Base-by-base conservation (phyloP, 2,113 vertebrate genomes). In the Numenius arquata region DNA sequence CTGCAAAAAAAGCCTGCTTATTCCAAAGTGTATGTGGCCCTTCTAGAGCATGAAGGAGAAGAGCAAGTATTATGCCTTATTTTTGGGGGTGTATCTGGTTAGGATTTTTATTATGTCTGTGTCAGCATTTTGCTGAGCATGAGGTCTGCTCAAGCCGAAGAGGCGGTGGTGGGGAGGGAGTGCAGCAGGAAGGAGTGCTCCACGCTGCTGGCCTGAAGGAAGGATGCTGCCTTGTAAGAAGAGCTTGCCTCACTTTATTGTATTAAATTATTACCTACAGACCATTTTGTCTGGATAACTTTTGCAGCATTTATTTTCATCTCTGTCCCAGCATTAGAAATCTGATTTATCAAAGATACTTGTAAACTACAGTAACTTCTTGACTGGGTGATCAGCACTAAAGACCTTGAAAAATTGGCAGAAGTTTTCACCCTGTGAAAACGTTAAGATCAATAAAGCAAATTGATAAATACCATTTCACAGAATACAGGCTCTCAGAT, bases 401-500 rank as follows among this genome's bases (percentile, higher is more conserved):
- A 85, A 79, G 91, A 80, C 77, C 78, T 67, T 86, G 87, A 91
- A 92, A 92, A 94, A 94, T 47, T 38, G 63, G 87, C 83, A 88
- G 61, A 83, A 88, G 71, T 94, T 93, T 83, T 91, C 87, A 81
- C 38, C 76, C 88, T 83, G 62, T 78, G 83, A 94, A 94, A 92
- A 70, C 5, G 6, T 84, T 76, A 58, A 80, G 92, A 85, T 92
- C 84, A 84, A 90, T 97, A 95, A 95, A 87, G 56, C 85, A 96
- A 93, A 95, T 67, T 85, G 93, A 95, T 94, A 89, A 96, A 93
- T 92, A 91, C 34, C 40, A 3, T 89, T 92, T 89, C 56, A n/a
- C 13, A 86, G 88, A 86, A 79, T 83, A 56, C 43, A 71, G 76
- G 58, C 70, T 88, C 61, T 84, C 6, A 8, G 70, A 83, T 94